phyloP scores from a whole-genome alignment of 2,113 vertebrate species.

The Nesogale talazaci region DNA sequence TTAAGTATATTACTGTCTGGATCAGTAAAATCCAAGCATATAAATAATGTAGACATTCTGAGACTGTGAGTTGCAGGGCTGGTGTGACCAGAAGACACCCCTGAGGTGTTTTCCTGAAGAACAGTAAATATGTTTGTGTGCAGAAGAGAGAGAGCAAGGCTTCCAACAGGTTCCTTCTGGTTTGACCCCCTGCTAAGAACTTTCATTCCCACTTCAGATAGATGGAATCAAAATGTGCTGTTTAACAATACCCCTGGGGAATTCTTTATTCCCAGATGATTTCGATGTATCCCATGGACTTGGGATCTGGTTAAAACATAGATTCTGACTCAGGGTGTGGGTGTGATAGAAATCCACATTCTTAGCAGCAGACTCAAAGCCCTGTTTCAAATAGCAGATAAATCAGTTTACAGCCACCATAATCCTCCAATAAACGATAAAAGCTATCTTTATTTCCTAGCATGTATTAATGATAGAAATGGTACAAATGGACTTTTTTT shows the following conservation, averaged over 20 bases:
- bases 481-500: background rate
- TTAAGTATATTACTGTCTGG: background rate
- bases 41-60: background rate
- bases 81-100: background rate
- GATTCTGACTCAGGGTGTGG: background rate
- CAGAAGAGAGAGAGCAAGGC: background rate
- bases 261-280: too few relatives aligned
- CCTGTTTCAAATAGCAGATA: background rate
- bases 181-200: too few relatives aligned
- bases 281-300: too few relatives aligned
- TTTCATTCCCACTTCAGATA: too few relatives aligned
- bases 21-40: slow-evolving; percentile 10
- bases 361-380: background rate
- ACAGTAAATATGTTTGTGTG: background rate
- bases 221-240: too few relatives aligned
- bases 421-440: background rate
- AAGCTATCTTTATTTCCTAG: slow-evolving; percentile 4
- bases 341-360: background rate
- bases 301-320: background rate
- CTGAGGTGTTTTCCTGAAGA: background rate
- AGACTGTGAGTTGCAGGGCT: background rate
- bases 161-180: too few relatives aligned
- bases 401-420: background rate
- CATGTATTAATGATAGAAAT: background rate
- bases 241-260: too few relatives aligned